These are phyloP conservation scores for Eulithis testata DNA, from an alignment of 2,888 invertebrate genomes.

Conservation along the genomic window DNA sequence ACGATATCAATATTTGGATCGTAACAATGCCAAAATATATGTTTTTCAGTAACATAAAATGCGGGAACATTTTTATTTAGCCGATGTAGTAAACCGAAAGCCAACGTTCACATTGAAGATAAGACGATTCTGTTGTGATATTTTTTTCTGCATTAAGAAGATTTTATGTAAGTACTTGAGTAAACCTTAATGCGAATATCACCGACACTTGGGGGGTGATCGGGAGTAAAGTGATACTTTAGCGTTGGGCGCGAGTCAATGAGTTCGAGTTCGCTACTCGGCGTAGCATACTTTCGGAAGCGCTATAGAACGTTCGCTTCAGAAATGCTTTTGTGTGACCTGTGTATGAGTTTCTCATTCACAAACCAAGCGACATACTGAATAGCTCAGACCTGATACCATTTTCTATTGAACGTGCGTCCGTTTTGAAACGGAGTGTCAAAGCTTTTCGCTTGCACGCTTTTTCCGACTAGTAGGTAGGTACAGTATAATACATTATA, in stretches of 20 bases:
- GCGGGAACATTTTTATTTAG: slow-evolving; percentile 28
- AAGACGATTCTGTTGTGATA: slow-evolving; percentile 23
- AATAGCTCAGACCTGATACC: slow-evolving; percentile 5
- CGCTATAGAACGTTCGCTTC: slow-evolving; percentile 13
- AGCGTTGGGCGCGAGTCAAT: slow-evolving; percentile 13
- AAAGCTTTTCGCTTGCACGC: not conserved
- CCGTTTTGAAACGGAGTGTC: slow-evolving; percentile 5
- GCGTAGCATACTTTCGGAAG: slow-evolving; percentile 26
- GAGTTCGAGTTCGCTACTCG: slow-evolving; percentile 26
- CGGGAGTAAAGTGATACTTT: slow-evolving; percentile 33
- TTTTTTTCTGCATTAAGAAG: slow-evolving; percentile 29
- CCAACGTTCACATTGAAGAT: slow-evolving; percentile 30
- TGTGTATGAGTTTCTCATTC: slow-evolving; percentile 16
- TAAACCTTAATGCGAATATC: slow-evolving; percentile 26
- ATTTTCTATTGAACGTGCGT: slow-evolving; percentile 9
- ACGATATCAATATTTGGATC: slow-evolving; percentile 26
- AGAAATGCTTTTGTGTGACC: slow-evolving; percentile 19
- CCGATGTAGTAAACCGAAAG: slow-evolving; percentile 26
- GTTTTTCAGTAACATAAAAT: slow-evolving; percentile 29
- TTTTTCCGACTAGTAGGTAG: not conserved
- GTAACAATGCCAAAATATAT: slow-evolving; percentile 25
- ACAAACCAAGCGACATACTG: slow-evolving; percentile 10
- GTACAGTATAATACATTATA: not conserved
- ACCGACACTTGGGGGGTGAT: slow-evolving; percentile 30
- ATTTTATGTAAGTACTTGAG: slow-evolving; percentile 31